Percentiles rank a stretch among this genome's conserved stretches.
These are phyloP conservation scores for Phodopus roborovskii DNA, from an alignment of 2,113 vertebrate species.

Conservation along the genomic window DNA sequence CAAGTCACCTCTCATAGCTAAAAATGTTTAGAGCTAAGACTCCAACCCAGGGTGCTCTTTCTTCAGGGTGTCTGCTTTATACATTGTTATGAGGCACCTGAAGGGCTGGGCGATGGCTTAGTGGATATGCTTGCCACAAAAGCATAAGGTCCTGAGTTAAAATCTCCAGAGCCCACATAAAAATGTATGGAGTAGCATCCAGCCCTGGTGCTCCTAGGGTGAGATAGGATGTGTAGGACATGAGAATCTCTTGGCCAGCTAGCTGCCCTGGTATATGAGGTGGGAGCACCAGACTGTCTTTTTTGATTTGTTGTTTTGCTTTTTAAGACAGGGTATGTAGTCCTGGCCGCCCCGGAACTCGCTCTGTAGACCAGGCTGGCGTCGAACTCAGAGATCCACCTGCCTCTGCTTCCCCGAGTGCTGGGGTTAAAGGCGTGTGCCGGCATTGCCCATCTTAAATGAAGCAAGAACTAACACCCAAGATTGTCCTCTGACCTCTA, in stretches of 20 bases:
- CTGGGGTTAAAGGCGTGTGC: not conserved
- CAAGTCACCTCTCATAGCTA: not conserved
- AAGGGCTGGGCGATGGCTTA: not conserved
- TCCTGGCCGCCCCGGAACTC: not conserved
- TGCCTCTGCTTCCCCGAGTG: not conserved
- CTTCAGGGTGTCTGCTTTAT: not conserved
- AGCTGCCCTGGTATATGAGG: too few species aligned
- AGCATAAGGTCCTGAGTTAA: not conserved
- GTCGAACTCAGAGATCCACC: not conserved
- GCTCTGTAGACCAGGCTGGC: too few species aligned
- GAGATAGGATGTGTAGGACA: too few species aligned
- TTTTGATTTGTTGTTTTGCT: not conserved
- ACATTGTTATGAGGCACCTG: rapidly evolving
- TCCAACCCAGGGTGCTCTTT: not conserved
- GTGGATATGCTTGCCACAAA: not conserved
- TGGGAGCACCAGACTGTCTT: not conserved
- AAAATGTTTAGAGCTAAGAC: rapidly evolving
- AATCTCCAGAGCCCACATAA: not conserved
- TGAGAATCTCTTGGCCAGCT: too few species aligned
- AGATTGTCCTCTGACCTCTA: not conserved
- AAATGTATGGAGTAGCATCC: too few species aligned
- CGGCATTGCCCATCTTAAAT: not conserved
- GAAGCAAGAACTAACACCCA: too few species aligned
- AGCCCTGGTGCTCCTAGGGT: too few species aligned
- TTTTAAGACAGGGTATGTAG: not conserved